Conservation (phyloP, 1,140 invertebrate genomes). For the Meteorus sp. region DNA sequence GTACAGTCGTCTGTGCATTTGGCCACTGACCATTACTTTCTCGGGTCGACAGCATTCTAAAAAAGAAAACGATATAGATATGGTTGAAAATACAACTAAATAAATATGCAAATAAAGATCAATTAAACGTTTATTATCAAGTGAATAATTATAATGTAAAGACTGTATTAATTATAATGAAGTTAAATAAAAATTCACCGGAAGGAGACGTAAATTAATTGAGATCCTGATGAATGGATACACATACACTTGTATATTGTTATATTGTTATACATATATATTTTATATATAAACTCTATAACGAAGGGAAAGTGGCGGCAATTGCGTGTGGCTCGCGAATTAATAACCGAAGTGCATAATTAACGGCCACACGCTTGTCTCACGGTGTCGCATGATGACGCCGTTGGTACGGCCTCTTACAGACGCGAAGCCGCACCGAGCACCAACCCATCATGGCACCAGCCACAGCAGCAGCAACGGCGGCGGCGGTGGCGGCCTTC, state of each 20-base stretch:
- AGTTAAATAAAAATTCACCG: not conserved
- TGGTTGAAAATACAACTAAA: not conserved
- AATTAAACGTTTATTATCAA: too few species aligned
- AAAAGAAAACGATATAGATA: conserved; percentile 25
- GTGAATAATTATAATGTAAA: too few species aligned
- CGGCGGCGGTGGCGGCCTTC: conserved; percentile 23
- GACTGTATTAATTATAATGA: not conserved
- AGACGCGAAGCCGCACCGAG: too few species aligned
- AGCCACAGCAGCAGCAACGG: conserved; percentile 2
- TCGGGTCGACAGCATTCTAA: conserved; percentile 51
- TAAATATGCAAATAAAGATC: too few species aligned
- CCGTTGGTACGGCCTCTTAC: too few species aligned
- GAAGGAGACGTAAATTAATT: not conserved
- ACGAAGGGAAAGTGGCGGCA: conserved; percentile 37
- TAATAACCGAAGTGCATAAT: conserved; percentile 53
- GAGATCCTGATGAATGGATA: not conserved
- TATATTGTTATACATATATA: too few species aligned
- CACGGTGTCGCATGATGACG: conserved; percentile 35
- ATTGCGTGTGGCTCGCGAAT: conserved; percentile 43
- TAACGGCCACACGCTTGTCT: conserved; percentile 37
- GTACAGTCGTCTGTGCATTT: conserved; percentile 36
- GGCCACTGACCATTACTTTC: conserved; percentile 36
- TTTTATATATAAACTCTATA: not conserved
- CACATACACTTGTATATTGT: not conserved
- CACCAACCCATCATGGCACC: too few species aligned